Percentiles rank a stretch among this genome's conserved stretches.
Conservation (phyloP, 2,797 vertebrate species). For the Morelia viridis region DNA sequence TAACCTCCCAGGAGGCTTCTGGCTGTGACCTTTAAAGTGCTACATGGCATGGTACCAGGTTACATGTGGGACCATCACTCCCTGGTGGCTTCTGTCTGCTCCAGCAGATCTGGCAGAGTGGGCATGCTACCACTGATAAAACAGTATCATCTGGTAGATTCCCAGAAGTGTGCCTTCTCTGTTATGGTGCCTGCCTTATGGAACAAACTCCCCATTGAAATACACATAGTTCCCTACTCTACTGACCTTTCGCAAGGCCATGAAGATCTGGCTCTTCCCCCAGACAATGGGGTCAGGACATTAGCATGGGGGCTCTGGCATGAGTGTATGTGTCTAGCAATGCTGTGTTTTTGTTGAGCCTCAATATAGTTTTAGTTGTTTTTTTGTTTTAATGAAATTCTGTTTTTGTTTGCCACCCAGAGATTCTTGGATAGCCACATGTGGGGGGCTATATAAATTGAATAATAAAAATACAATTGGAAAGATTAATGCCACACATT, state of each 20-base stretch:
- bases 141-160: background rate
- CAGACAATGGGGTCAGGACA: background rate
- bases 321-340: background rate
- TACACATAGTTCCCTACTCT: background rate
- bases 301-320: background rate
- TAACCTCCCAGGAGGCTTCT: background rate
- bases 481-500: background rate
- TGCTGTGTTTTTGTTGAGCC: background rate
- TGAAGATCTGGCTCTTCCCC: background rate
- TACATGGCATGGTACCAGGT: background rate
- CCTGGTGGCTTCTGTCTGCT: background rate
- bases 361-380: background rate
- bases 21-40: background rate
- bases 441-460: background rate
- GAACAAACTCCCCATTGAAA: background rate
- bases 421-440: background rate
- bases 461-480: background rate
- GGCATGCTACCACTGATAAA: background rate
- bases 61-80: background rate
- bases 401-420: background rate
- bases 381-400: background rate
- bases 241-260: background rate
- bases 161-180: background rate
- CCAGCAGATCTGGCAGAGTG: background rate
- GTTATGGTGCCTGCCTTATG: background rate